phyloP scores from a whole-genome alignment of 1,140 invertebrate genomes.

The Drosophila setifemur region DNA sequence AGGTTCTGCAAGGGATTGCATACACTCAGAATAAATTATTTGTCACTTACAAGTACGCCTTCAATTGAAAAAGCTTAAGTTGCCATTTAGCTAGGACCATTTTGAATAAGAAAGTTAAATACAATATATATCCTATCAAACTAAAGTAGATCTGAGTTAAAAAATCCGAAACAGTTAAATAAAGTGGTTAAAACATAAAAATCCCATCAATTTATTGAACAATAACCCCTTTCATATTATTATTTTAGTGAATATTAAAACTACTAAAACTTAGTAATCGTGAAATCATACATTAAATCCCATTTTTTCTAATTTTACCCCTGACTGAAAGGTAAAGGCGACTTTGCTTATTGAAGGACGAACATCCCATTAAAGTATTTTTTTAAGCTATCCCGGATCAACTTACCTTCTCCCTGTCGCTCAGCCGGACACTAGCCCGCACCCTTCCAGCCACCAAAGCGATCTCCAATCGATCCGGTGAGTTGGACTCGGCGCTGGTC shows the following conservation, averaged over 20 bases:
- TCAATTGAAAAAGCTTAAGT: background rate
- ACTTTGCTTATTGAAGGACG: background rate
- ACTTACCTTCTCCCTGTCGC: slow-evolving; percentile 91
- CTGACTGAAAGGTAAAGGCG: background rate
- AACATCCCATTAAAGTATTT: too few species aligned
- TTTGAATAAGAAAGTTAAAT: too few species aligned
- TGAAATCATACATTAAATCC: too few species aligned
- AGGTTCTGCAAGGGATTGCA: slow-evolving; percentile 85
- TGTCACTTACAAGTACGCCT: background rate
- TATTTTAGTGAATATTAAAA: too few species aligned
- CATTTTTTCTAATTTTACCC: background rate
- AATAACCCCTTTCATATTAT: too few species aligned
- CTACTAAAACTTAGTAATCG: too few species aligned
- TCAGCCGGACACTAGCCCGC: slow-evolving; percentile 91
- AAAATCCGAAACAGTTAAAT: too few species aligned
- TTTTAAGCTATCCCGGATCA: background rate
- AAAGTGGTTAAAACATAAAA: too few species aligned
- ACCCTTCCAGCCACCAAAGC: slow-evolving; percentile 91
- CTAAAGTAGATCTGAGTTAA: too few species aligned
- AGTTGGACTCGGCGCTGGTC: slow-evolving; percentile 88
- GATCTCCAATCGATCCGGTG: slow-evolving; percentile 91
- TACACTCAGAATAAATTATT: background rate
- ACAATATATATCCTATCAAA: too few species aligned
- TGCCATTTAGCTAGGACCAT: too few species aligned
- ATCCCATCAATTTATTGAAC: too few species aligned